Evolutionary conservation across 2,113 vertebrate genomes (phyloP), one percentile per base, ranked within the genome.

Genomic region (Nannobrachium achirus): DNA sequence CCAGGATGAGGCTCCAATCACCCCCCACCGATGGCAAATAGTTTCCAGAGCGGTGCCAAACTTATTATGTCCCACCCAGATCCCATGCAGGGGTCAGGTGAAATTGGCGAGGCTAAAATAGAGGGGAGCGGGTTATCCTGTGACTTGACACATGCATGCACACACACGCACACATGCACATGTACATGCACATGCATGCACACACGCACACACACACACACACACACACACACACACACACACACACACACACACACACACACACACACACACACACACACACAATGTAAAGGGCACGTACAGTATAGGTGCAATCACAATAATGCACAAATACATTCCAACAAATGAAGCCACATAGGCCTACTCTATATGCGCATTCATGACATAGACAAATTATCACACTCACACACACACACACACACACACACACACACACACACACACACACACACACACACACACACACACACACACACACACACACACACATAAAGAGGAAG

Each of bases 11-110:
- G 74, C 84, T 86, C 85, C 89, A 90, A 83, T 89, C 87, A 89
- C 84, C 81, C 81, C 79, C 55, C 53, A 61, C 80, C 89, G 85
- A 91, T 79, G 85, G 83, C 82, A 93, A 93, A 93, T 93, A 75
- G 89, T 89, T 93, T 92, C 92, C 93, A 93, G 92, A 92, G 80
- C 83, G 9, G 71, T 79, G 77, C 78, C 79, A 78, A 72, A 78
- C 63, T 73, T 68, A 85, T 87, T 85, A 80, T 83, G 67, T 83
- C 84, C 88, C 82, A 86, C 80, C 79, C 79, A 80, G 75, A 91
- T 80, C 73, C 67, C 67, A 68, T 75, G 50, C 45, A 82, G 78
- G 60, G 82, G 79, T 92, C 90, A 87, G 82, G 70, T 88, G 74
- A 88, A 90, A 90, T 89, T 85, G 74, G 56, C 61, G 59, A 56